Conservation (phyloP, 2,888 invertebrate species). For the Pycnomerus fuliginosus region DNA sequence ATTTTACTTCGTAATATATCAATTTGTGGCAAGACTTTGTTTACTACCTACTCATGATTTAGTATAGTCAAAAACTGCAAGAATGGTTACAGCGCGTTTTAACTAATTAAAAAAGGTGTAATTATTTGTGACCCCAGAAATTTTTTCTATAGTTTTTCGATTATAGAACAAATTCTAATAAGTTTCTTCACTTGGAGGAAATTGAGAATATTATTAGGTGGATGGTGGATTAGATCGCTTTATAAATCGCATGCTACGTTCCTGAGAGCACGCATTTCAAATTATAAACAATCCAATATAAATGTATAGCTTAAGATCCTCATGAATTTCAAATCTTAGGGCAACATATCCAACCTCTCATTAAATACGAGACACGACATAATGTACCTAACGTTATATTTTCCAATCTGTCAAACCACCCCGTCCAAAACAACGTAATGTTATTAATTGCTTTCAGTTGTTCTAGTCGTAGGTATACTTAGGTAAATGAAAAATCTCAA, state of each 20-base stretch:
- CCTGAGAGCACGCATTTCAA: constrained; percentile 24
- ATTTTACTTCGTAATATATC: too few relatives aligned
- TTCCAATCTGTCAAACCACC: constrained; percentile 12
- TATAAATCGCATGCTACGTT: constrained; percentile 13
- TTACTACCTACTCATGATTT: too few relatives aligned
- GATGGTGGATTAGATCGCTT: constrained; percentile 22
- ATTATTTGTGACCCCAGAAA: constrained; percentile 18
- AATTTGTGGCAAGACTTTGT: too few relatives aligned
- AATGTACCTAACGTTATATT: too few relatives aligned
- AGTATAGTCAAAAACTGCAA: too few relatives aligned
- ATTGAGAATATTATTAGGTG: constrained; percentile 13
- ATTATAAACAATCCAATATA: constrained; percentile 35
- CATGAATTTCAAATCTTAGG: constrained; percentile 33
- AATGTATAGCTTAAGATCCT: constrained; percentile 30
- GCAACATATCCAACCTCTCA: constrained; percentile 25
- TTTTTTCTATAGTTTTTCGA: constrained; percentile 12
- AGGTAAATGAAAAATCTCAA: too few relatives aligned
- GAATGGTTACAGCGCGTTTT: neutral
- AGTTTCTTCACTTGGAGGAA: too few relatives aligned
- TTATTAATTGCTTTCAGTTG: too few relatives aligned
- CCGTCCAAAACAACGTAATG: too few relatives aligned
- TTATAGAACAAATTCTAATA: too few relatives aligned
- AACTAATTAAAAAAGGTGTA: neutral
- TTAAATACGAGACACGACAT: too few relatives aligned
- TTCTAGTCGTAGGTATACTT: too few relatives aligned